Conservation (phyloP, 35 echinoderm and acorn worm genomes). For the Apostichopus japonicus region DNA sequence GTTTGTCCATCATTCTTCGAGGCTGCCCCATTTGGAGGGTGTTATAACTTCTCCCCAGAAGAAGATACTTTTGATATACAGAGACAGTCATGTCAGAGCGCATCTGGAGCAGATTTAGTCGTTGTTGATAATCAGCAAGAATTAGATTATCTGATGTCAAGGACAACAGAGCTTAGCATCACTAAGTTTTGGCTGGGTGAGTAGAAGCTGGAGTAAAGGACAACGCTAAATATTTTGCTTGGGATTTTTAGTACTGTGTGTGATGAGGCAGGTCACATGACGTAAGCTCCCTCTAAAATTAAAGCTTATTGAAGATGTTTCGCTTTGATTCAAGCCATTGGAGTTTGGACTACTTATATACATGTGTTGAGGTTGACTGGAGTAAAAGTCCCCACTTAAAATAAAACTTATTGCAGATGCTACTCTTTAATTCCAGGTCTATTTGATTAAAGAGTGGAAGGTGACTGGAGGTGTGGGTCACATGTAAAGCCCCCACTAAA, state of each 20-base stretch:
- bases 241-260: no score
- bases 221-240: no score
- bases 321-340: no score
- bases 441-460: neutral
- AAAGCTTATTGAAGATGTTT: no score
- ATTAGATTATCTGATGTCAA: constrained; percentile 56
- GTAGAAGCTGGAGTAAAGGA: neutral
- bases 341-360: no score
- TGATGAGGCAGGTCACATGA: no score
- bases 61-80: constrained; percentile 5
- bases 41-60: constrained; percentile 21
- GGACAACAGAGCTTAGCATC: constrained; percentile 30
- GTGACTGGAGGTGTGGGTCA: no score
- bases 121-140: constrained; percentile 60
- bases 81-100: neutral
- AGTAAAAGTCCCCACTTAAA: no score
- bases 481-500: no score
- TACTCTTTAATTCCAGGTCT: neutral
- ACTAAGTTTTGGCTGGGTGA: constrained; percentile 51
- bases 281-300: no score
- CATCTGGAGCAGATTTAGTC: neutral
- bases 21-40: constrained; percentile 4
- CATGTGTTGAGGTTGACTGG: no score
- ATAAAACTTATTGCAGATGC: no score
- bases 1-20: constrained; percentile 13